phyloP scores from a whole-genome alignment of 2,888 invertebrate genomes.

The Dasypolia templi region DNA sequence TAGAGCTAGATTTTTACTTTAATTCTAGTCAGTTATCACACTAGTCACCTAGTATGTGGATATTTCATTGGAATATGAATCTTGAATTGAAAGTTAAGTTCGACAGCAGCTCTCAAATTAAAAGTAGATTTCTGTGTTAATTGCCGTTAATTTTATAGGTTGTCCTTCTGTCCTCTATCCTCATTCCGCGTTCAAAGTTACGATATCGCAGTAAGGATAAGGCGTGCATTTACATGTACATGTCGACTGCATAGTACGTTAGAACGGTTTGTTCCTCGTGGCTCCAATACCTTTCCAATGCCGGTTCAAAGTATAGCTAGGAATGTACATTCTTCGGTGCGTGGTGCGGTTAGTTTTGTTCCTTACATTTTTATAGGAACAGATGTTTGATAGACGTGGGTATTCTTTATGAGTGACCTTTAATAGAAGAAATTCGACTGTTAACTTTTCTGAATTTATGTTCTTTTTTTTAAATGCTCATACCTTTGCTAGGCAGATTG shows the following conservation, averaged over 20 bases:
- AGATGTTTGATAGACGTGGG: background rate
- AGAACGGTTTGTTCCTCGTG: constrained; percentile 45
- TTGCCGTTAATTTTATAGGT: background rate
- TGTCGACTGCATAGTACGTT: constrained; percentile 32
- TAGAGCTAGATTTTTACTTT: background rate
- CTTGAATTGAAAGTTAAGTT: background rate
- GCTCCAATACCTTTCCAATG: constrained; percentile 30
- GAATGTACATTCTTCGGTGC: constrained; percentile 39
- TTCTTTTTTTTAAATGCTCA: background rate
- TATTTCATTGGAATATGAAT: background rate
- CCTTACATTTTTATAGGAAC: constrained; percentile 10
- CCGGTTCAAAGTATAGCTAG: constrained; percentile 26
- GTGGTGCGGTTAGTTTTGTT: constrained; percentile 29
- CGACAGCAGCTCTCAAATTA: background rate
- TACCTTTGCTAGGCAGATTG: too few relatives aligned
- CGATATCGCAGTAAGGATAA: constrained; percentile 46
- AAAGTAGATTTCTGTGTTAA: background rate
- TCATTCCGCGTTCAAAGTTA: constrained; percentile 20
- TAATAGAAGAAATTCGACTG: background rate
- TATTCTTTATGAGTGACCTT: background rate
- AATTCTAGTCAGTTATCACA: background rate
- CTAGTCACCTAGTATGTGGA: background rate
- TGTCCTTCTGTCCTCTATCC: constrained; percentile 26
- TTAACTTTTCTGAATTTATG: background rate
- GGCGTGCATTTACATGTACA: constrained; percentile 56